Evolutionary conservation across 1,140 invertebrate species (phyloP).

Genomic region (Zaprionus kolodkinae): DNA sequence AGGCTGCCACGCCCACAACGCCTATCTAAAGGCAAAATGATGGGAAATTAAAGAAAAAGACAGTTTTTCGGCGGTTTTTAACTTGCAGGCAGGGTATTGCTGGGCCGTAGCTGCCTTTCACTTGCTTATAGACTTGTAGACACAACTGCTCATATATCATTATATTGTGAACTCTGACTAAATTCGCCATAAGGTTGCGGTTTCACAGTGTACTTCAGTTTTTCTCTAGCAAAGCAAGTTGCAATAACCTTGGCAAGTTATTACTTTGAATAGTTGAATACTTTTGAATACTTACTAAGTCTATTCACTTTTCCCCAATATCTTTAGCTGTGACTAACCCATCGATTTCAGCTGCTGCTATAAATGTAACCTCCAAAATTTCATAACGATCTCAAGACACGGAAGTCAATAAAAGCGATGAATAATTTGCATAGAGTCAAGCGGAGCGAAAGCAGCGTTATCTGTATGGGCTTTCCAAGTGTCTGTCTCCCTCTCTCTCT

Average conservation of each 20-base stretch:
- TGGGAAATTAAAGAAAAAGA: too few relatives aligned
- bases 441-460: constrained; percentile 2
- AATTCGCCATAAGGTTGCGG: background rate
- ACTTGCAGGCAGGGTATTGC: background rate
- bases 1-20: too few relatives aligned
- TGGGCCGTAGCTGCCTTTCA: background rate
- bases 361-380: background rate
- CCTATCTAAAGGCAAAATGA: too few relatives aligned
- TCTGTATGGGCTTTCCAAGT: constrained; percentile 2
- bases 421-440: background rate
- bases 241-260: background rate
- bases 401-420: background rate
- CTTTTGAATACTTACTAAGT: background rate
- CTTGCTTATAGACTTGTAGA: background rate
- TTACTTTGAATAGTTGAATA: background rate
- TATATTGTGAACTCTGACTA: background rate
- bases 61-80: too few relatives aligned
- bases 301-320: background rate
- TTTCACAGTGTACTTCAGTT: background rate
- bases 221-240: background rate
- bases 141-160: background rate
- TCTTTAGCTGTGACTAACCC: background rate
- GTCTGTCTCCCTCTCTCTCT: background rate
- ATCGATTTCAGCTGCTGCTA: background rate
- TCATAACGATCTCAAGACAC: constrained; percentile 4